A percentile compares a stretch with the other conserved stretches of the same genome.
These are phyloP conservation scores for Gambelia wislizenii DNA, from an alignment of 2,797 vertebrate genomes.

Conservation along the genomic window DNA sequence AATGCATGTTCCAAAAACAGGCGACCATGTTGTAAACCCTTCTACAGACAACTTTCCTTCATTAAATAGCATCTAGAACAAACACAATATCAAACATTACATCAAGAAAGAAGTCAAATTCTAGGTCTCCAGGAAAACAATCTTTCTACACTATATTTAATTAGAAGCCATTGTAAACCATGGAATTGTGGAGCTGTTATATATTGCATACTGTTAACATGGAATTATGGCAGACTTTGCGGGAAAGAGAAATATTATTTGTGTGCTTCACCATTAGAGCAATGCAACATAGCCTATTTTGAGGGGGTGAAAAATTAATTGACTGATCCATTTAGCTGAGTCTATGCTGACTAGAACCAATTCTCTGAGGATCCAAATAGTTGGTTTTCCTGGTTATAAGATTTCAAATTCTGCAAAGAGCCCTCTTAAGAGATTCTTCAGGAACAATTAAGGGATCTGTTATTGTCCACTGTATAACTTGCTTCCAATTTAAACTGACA, in stretches of 20 bases:
- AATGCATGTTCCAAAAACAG: background rate
- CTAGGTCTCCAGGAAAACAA: background rate
- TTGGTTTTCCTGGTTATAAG: background rate
- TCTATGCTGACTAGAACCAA: background rate
- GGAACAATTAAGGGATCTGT: background rate
- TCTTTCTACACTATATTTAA: background rate
- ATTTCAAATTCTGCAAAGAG: background rate
- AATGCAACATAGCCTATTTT: background rate
- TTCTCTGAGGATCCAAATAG: background rate
- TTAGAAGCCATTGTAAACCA: background rate
- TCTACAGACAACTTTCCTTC: background rate
- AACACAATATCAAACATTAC: background rate
- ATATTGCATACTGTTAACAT: no score
- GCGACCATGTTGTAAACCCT: background rate
- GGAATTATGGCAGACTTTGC: background rate
- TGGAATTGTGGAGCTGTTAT: no score
- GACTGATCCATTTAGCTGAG: background rate
- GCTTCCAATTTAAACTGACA: no score
- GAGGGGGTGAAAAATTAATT: background rate
- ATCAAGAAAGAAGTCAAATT: background rate
- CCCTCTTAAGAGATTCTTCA: conserved; percentile 31
- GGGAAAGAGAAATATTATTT: background rate
- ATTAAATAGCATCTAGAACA: background rate
- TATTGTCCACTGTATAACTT: no score
- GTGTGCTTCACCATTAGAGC: background rate